Evolutionary conservation across 2,113 vertebrate genomes (phyloP).

Genomic region (Oncorhynchus tshawytscha): DNA sequence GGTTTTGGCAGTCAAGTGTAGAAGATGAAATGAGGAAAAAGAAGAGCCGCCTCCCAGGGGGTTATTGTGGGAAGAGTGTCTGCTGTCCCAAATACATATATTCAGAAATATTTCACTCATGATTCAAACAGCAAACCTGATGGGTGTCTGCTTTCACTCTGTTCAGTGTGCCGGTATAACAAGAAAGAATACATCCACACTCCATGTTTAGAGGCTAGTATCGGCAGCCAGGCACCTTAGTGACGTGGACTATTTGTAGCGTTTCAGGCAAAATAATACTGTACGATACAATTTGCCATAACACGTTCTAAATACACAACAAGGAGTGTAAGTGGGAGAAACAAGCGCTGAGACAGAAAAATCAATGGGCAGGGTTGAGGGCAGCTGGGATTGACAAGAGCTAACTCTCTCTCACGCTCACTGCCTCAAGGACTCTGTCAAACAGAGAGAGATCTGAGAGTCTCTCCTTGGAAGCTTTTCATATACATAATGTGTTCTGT

Average conservation of each 20-base stretch:
- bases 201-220: background rate
- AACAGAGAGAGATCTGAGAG: constrained; percentile 7
- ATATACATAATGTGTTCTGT: background rate
- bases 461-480: background rate
- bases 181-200: background rate
- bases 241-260: background rate
- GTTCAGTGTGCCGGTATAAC: background rate
- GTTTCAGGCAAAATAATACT: constrained; percentile 22
- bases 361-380: constrained; percentile 43
- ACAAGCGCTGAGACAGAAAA: constrained; percentile 48
- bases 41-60: constrained; percentile 24
- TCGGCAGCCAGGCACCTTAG: background rate
- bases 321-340: constrained; percentile 39
- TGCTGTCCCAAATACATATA: constrained; percentile 43
- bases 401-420: constrained; percentile 25
- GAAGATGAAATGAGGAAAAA: constrained; percentile 33
- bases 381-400: constrained; percentile 23
- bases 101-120: constrained; percentile 6
- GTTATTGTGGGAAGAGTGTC: constrained; percentile 14
- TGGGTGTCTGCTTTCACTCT: background rate
- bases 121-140: constrained; percentile 7
- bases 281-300: constrained; percentile 43
- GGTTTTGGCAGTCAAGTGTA: background rate
- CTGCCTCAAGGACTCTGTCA: constrained; percentile 22
- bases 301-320: constrained; percentile 49